A percentile compares a stretch with the other conserved stretches of the same genome.
Evolutionary conservation across 2,888 invertebrate genomes (phyloP).

Genomic region (Sclerodermus sp.): DNA sequence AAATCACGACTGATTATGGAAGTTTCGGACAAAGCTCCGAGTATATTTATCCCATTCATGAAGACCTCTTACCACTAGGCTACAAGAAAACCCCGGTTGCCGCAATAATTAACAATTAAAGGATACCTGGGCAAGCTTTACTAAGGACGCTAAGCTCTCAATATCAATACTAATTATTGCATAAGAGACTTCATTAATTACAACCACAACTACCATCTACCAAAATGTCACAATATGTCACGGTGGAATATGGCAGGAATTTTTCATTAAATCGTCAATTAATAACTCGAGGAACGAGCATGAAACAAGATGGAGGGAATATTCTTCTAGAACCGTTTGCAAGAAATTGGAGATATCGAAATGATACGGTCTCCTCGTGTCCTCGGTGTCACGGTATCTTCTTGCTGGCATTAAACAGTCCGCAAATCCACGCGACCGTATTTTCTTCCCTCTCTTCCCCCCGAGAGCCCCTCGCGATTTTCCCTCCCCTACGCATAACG

Average conservation of each 20-base stretch:
- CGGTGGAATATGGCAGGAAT: no score
- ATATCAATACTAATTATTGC: conserved; percentile 9
- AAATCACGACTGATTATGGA: conserved; percentile 45
- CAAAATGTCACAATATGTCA: no score
- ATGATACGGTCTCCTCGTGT: no score
- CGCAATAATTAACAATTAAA: conserved; percentile 38
- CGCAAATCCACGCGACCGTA: conserved; percentile 10
- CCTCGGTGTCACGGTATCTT: conserved; percentile 21
- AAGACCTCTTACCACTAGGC: no score
- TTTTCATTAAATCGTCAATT: no score
- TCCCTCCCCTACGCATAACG: no score
- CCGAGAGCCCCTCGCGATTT: neutral
- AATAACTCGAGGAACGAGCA: no score
- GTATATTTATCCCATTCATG: conserved; percentile 42
- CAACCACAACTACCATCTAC: no score
- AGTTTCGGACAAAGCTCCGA: conserved; percentile 38
- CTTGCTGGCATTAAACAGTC: neutral
- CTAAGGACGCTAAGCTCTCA: conserved; percentile 8
- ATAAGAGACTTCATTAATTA: no score
- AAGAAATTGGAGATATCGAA: no score
- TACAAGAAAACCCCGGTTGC: conserved; percentile 13
- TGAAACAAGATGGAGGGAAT: no score
- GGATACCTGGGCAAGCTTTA: conserved; percentile 4
- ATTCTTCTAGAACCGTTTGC: no score
- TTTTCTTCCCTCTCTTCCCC: conserved; percentile 4